Evolutionary conservation across 2,113 vertebrate species (phyloP), one percentile per base, ranked within the genome.

Genomic region (Tretioscincus oriximinensis): DNA sequence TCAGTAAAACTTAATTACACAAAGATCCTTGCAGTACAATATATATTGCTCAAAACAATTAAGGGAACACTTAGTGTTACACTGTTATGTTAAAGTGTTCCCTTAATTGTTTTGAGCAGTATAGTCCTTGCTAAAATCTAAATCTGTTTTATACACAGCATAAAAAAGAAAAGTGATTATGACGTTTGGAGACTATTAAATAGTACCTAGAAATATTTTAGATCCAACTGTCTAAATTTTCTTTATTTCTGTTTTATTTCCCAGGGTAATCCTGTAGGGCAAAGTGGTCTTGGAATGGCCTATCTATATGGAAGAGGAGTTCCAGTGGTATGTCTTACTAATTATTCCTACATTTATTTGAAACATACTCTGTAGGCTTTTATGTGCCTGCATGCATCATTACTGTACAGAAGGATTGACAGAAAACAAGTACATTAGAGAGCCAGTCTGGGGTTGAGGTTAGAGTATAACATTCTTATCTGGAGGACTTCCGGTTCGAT

Each of bases 201-300:
- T 41, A 26, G 21, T 67, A 26, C 9, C 6, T 9, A 60, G 0
- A 2, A 67, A 8, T 29, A 21, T 7, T 78, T 3, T 54, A 73
- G 75, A 21, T 79, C 29, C 71, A 83, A 6, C 60, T 16, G 64
- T 0, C 0, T 0, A 76, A n/a, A n/a, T 6, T 82, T 81, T 7
- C 29, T 5, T 61, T 73, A 60, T 1, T 66, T 73, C 67, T 4
- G 69, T 29, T 73, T 86, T 80, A 80, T 61, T 76, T 92, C 84
- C 47, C 90, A 99, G 98, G 98, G 98, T 60, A 99, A 99, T 89
- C 98, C 98, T 0, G 98, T 99, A 81, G 98, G 98, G 58, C 98
- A 99, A 94, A 99, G 98, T 85, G 98, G 98, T 7, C 95, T 99
- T 14, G 98, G 98, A 81, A 99, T 99, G 98, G 98, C 98, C 71